Base-by-base conservation (phyloP, 2,888 invertebrate species). In the Spialia ferax region DNA sequence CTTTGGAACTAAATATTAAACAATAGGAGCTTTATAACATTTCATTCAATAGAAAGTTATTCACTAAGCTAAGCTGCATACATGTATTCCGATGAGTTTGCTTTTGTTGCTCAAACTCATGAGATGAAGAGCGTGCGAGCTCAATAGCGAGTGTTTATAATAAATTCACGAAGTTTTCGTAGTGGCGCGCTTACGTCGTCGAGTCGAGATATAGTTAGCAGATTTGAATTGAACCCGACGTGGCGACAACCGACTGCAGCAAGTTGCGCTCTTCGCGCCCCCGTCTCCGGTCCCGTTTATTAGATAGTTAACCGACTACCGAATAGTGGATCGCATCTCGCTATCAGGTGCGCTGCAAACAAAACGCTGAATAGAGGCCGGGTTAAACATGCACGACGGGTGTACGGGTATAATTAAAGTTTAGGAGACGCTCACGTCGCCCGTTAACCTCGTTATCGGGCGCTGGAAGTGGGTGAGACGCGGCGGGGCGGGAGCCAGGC, bases 401-500 rank as follows among this genome's bases (percentile, higher is more conserved):
- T 91, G 91, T 92, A 93, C 90, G 88, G 89, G 91, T 91, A 91
- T 93, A 93, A 93, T 93, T 93, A 93, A 93, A 93, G 93, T 93
- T 93, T 93, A 93, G 92, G 92, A 93, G 91, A 93, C 91, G 91
- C 93, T 92, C 93, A 92, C 93, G 93, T 93, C 92, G 93, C 93
- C 92, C 92, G 93, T 93, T 93, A 93, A 93, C 93, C 93, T 93
- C 93, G 93, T 93, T 93, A 93, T 93, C 93, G 92, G 92, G 92
- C 91, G 92, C 89, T 92, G 89, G 92, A 92, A 92, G 92, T 92
- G 93, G 93, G 93, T 92, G 92, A 92, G 92, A 92, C 92, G 92
- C 88, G 89, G 90, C 81, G 88, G 88, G 87, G 86, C 80, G 85
- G 85, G 87, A 82, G 82, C 79, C 82, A 81, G 81, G 83, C 81